These are phyloP conservation scores for Chironomus striatipennis DNA, from an alignment of 1,140 invertebrate species.

Conservation along the genomic window DNA sequence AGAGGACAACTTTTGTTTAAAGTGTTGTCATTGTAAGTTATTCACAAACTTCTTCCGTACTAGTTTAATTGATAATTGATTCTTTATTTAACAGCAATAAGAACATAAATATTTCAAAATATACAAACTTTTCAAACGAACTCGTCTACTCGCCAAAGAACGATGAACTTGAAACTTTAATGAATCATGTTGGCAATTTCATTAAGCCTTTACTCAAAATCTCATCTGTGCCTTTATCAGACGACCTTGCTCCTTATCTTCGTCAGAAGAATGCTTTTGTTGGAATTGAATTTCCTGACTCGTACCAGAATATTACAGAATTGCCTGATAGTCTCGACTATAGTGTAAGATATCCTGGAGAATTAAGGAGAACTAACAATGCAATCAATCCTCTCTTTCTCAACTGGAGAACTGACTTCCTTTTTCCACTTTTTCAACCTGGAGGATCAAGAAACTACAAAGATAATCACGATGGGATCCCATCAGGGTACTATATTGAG, in stretches of 20 bases:
- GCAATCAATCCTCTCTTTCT: not conserved
- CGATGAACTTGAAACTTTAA: not conserved
- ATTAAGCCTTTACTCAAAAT: not conserved
- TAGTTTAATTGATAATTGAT: not conserved
- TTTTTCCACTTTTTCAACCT: constrained; percentile 18
- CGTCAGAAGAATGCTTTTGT: not conserved
- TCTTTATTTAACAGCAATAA: not conserved
- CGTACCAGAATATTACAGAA: not conserved
- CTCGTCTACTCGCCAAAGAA: not conserved
- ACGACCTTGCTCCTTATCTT: not conserved
- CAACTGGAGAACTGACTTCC: constrained; percentile 12
- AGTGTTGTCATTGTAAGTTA: constrained; percentile 9
- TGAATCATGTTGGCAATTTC: not conserved
- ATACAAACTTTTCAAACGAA: constrained; percentile 11
- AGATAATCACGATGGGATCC: not conserved
- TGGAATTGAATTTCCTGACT: constrained; percentile 5
- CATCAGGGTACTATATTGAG: constrained; percentile 24
- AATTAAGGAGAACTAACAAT: not conserved
- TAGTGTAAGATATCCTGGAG: constrained; percentile 18
- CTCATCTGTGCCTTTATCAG: not conserved
- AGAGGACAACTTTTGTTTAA: not conserved
- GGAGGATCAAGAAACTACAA: not conserved
- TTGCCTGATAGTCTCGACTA: constrained; percentile 3
- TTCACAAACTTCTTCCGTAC: not conserved
- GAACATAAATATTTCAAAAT: not conserved